Evolutionary conservation across 1,140 invertebrate species (phyloP).

Genomic region (Drosophila paulistorum): DNA sequence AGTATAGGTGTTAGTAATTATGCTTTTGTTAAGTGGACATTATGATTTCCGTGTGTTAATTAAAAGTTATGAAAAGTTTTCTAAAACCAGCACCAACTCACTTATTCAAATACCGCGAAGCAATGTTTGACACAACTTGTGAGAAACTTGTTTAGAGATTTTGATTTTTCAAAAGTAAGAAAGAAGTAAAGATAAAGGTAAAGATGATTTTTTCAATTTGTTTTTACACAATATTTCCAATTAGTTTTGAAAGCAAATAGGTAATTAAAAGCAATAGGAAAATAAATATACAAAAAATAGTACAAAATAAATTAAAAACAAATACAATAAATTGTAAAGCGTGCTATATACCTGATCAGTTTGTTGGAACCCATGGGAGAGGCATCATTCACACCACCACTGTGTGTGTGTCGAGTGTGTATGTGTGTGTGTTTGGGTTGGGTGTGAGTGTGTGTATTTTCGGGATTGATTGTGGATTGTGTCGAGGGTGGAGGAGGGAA

Average conservation of each 20-base stretch:
- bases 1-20: slow-evolving; percentile 19
- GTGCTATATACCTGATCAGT: slow-evolving; percentile 83
- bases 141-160: slow-evolving; percentile 78
- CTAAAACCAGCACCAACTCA: slow-evolving; percentile 81
- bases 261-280: slow-evolving; percentile 29
- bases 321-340: slow-evolving; percentile 57
- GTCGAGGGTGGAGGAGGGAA: slow-evolving; percentile 45
- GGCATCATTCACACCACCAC: slow-evolving; percentile 80
- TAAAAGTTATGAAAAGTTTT: slow-evolving; percentile 59
- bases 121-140: slow-evolving; percentile 82
- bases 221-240: slow-evolving; percentile 56
- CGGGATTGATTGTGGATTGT: slow-evolving; percentile 49
- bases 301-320: slow-evolving; percentile 37
- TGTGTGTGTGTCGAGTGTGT: slow-evolving; percentile 57
- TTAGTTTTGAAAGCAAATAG: slow-evolving; percentile 40
- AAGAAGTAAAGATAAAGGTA: slow-evolving; percentile 50
- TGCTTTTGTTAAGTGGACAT: slow-evolving; percentile 59
- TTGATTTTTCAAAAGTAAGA: slow-evolving; percentile 50
- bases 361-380: slow-evolving; percentile 82
- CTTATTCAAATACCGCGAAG: slow-evolving; percentile 83
- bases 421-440: slow-evolving; percentile 47
- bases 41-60: slow-evolving; percentile 46
- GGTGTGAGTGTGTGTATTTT: slow-evolving; percentile 34
- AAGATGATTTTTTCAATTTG: slow-evolving; percentile 34
- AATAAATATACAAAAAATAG: slow-evolving; percentile 58